A percentile compares a stretch with the other conserved stretches of the same genome.
Evolutionary conservation across 2,888 invertebrate genomes (phyloP).

Genomic region (Phortica okadai): DNA sequence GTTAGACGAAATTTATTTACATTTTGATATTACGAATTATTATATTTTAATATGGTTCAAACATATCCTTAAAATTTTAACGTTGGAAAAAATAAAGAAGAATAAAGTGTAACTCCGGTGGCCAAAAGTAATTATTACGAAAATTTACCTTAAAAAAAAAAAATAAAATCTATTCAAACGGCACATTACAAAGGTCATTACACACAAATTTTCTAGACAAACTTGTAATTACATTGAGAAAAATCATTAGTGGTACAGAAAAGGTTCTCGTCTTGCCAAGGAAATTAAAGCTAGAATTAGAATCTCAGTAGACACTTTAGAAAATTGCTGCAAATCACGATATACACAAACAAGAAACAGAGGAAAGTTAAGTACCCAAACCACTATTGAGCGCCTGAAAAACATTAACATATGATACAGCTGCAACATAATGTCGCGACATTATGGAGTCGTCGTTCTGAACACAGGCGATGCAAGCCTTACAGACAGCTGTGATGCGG

Average conservation of each 20-base stretch:
- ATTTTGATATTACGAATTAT: too few species aligned
- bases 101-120: conserved; percentile 66
- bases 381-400: too few species aligned
- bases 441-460: conserved; percentile 5
- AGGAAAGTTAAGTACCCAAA: background rate
- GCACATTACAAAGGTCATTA: conserved; percentile 62
- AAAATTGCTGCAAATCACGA: conserved; percentile 59
- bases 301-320: conserved; percentile 70
- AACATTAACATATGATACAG: conserved; percentile 24
- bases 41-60: too few species aligned
- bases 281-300: conserved; percentile 61
- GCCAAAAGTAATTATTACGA: conserved; percentile 60
- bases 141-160: conserved; percentile 52
- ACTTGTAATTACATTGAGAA: conserved; percentile 51
- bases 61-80: too few species aligned
- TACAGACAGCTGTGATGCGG: too few species aligned
- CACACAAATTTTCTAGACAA: conserved; percentile 59
- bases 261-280: conserved; percentile 45
- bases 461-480: background rate
- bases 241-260: conserved; percentile 22
- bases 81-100: too few species aligned
- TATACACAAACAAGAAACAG: conserved; percentile 14
- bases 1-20: too few species aligned
- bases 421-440: conserved; percentile 33
- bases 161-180: conserved; percentile 4